Conservation (phyloP, 2,888 invertebrate genomes). For the Melolontha melolontha region DNA sequence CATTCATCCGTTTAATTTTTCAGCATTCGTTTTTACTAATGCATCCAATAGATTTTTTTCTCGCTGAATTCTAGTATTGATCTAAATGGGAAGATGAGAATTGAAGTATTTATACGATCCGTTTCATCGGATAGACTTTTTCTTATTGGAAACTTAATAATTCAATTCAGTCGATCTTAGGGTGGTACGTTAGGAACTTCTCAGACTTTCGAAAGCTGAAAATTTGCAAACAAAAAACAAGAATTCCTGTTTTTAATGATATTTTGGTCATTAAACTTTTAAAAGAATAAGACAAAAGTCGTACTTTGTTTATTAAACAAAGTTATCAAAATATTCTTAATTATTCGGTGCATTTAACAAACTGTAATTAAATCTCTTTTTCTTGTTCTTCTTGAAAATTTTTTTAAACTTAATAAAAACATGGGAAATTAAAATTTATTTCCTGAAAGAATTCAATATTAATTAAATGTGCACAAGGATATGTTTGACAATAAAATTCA, state of each 20-base stretch:
- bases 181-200: neutral
- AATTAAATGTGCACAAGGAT: no score
- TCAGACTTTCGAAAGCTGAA: neutral
- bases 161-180: slow-evolving; percentile 5
- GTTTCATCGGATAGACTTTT: slow-evolving; percentile 25
- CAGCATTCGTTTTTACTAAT: slow-evolving; percentile 13
- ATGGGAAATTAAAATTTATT: no score
- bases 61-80: neutral
- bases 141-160: slow-evolving; percentile 29
- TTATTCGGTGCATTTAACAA: no score
- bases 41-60: slow-evolving; percentile 16
- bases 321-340: no score
- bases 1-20: slow-evolving; percentile 29
- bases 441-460: no score
- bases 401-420: no score
- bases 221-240: slow-evolving; percentile 1
- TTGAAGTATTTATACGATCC: slow-evolving; percentile 31
- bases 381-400: no score
- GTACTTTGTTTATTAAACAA: no score
- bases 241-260: neutral
- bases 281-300: no score
- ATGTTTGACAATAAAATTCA: no score
- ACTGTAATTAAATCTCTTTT: no score
- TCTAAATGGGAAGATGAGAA: slow-evolving; percentile 28
- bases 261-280: neutral